Evolutionary conservation across 2,888 invertebrate species (phyloP), one percentile per base, ranked within the genome.

Genomic region (Cantharis rufa): DNA sequence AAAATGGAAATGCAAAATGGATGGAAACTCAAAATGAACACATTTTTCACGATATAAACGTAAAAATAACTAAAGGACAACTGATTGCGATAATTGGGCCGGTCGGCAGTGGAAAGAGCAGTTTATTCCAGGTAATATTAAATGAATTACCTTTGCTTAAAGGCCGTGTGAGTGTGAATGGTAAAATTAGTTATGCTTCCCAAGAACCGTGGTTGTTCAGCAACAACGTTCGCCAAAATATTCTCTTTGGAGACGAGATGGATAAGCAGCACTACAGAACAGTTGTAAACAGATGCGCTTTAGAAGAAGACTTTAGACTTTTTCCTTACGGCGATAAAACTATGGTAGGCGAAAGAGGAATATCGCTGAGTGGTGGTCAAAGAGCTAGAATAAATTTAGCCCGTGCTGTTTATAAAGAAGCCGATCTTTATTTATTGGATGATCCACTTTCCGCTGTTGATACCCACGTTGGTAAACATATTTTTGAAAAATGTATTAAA

Each of bases 401-500:
- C 13, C 18, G 95, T 79, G 94, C 95, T 11, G 90, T 95, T 75
- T 96, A 95, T 82, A 90, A 92, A 85, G 90, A 94, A 84, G 93
- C 95, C 48, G 92, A 93, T 83, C 90, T 95, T 75, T 95, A 94
- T 83, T 87, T 96, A 3, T 86, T 96, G 61, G 95, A 96, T 84
- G 95, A 95, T 88, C 95, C 95, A 0, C 86, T 95, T 2, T 93
- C 94, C 74, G 95, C 95, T 0, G 95, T 95, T 0, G 95, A 95
- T 86, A 90, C 93, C 0, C 92, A 93, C 78, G 95, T 95, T n/a
- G 93, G 94, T 0, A 91, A 92, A 77, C 93, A 94, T 86, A 88
- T 96, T 9, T 95, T 95, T 83, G 91, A 94, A 71, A 91, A 94
- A 87, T 95, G 94, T 69, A 92, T 95, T 69, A 87, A 88, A 7